phyloP scores from a whole-genome alignment of 2,888 invertebrate species.

The Chorisops tibialis region DNA sequence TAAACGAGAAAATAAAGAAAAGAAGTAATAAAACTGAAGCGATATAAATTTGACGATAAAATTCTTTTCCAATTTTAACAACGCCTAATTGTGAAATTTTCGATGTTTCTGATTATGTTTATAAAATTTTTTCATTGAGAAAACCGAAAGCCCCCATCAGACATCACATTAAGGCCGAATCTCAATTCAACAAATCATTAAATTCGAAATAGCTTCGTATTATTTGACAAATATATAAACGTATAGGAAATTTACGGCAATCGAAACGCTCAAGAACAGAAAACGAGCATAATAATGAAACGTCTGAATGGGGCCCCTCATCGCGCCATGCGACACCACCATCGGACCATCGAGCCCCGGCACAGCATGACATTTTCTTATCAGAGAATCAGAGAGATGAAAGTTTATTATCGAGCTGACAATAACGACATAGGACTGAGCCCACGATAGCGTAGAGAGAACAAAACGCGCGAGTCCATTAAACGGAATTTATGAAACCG shows the following conservation, averaged over 20 bases:
- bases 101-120: too few relatives aligned
- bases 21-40: too few relatives aligned
- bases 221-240: not conserved
- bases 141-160: too few relatives aligned
- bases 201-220: conserved; percentile 3
- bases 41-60: too few relatives aligned
- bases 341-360: too few relatives aligned
- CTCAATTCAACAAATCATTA: not conserved
- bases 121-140: too few relatives aligned
- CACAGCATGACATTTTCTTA: conserved; percentile 21
- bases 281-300: conserved; percentile 7
- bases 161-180: not conserved
- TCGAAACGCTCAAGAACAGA: not conserved
- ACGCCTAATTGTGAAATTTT: too few relatives aligned
- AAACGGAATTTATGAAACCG: conserved; percentile 30
- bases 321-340: too few relatives aligned
- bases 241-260: conserved; percentile 11
- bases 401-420: conserved; percentile 15
- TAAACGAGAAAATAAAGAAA: too few relatives aligned
- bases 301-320: too few relatives aligned
- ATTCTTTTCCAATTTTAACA: too few relatives aligned
- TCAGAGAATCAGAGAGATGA: conserved; percentile 16
- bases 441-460: not conserved
- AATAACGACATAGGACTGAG: conserved; percentile 9
- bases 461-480: conserved; percentile 27